Base-by-base conservation (phyloP, 2,888 invertebrate genomes). In the Eilema griseolum region DNA sequence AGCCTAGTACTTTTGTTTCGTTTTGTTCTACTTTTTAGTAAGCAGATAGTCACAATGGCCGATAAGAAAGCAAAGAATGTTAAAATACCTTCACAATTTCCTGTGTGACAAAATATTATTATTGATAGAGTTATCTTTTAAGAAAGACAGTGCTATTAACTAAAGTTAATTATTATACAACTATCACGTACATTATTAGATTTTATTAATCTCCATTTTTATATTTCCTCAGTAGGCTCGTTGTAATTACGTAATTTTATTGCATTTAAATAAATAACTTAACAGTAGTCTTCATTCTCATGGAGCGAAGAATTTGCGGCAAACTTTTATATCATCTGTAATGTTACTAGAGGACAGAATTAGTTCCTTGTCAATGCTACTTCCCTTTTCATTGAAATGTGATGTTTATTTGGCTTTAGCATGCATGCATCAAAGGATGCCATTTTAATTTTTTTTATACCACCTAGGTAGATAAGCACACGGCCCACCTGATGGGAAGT, bases 1-100 rank as follows among this genome's bases (percentile, higher is more conserved):
- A 75, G 79, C 87, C 85, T 86, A 68, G 88, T 89, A 85, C 78
- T 72, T 83, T 24, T 52, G 68, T 75, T 72, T 76, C 70, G 71
- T 78, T 80, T 81, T 83, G 83, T 75, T 74, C 83, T 66, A 83
- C 81, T 83, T 84, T 84, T 81, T 67, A 61, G 37, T 70, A 2
- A 16, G 4, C 23, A 66, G 61, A 1, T 46, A 24, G 26, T 11
- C 31, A 12, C n/a, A 64, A 60, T 57, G 57, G n/a, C 16, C 23
- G 68, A 72, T 66, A 66, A 64, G 59, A 66, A 67, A 46, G n/a
- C n/a, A 62, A 62, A 56, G 20, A 59, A 63, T 71, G 60, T 67
- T n/a, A n/a, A 52, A 62, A 63, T 59, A 31, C 3, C n/a, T 56
- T 46, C 61, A 41, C 26, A 33, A 63, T 67, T 70, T 61, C 67